Base-by-base conservation (phyloP, 2,888 invertebrate genomes). In the Dendrolimus pini region DNA sequence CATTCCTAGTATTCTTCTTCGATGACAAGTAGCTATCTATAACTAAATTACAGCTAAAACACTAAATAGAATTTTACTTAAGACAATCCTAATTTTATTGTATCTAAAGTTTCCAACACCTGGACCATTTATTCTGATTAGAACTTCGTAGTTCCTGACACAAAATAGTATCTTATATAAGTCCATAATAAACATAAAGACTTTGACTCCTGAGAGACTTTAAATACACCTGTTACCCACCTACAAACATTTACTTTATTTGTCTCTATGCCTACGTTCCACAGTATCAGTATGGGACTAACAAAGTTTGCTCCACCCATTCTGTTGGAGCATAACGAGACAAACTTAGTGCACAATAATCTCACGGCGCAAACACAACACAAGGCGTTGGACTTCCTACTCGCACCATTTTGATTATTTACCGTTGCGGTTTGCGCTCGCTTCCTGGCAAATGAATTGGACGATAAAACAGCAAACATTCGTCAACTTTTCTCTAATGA, bases 291-390 rank as follows among this genome's bases (percentile, higher is more conserved):
- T 64, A 63, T 65, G 64, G 65, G 61, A 67, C 64, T 69, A 77
- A 75, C 70, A 74, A 80, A 82, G 77, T 80, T 82, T 72, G 74
- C 67, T 72, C 64, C 70, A 70, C 66, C 71, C 70, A 72, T 79
- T 77, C 74, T 68, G 75, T 77, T 77, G 71, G 66, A 72, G 69
- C 69, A 72, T 77, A 80, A 80, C 71, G 75, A 79, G 77, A 77
- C 76, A 80, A 85, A 84, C 82, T 84, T 79, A 72, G 73, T 75
- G 78, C 72, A 77, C 80, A 80, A 78, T 83, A 83, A 83, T 83
- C 82, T 76, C 70, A 77, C 72, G 70, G 69, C 68, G 69, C 65
- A 68, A 73, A 74, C 74, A 74, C 77, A 75, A 70, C 74, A 74
- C 77, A 75, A 70, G 74, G 71, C 73, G 71, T 71, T 65, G 69